phyloP scores from a whole-genome alignment of 2,888 invertebrate species.

The Conus canariensis region DNA sequence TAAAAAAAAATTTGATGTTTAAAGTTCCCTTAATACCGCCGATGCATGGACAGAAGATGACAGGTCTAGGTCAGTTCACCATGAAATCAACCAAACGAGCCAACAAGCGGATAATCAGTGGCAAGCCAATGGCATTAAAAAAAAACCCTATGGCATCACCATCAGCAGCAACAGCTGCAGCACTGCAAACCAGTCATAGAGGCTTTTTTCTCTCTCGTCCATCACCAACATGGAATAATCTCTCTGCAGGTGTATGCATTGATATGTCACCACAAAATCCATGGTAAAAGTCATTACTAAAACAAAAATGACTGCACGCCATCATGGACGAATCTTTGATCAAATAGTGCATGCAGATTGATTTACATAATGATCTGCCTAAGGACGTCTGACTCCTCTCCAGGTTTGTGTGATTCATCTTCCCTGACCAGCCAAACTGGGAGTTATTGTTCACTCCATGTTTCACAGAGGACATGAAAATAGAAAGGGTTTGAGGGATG shows the following conservation, averaged over 20 bases:
- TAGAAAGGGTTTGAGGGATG: neutral
- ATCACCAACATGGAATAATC: neutral
- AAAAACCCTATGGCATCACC: too few species aligned
- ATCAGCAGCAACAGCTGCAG: too few species aligned
- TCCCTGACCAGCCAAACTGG: neutral
- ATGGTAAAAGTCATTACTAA: neutral
- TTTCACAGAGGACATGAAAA: neutral
- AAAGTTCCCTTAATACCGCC: too few species aligned
- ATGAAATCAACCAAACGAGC: neutral
- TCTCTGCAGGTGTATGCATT: neutral
- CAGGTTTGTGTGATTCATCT: conserved; percentile 9
- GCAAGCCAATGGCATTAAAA: too few species aligned
- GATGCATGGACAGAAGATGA: too few species aligned
- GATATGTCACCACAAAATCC: neutral
- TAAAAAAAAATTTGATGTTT: too few species aligned
- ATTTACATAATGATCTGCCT: conserved; percentile 24
- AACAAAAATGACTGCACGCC: neutral
- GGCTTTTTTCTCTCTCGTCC: too few species aligned
- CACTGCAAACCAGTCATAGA: too few species aligned
- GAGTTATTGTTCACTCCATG: neutral
- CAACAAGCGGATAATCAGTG: too few species aligned
- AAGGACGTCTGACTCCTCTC: neutral
- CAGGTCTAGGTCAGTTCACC: too few species aligned
- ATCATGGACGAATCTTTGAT: neutral
- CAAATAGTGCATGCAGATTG: neutral